Base-by-base conservation (phyloP, 1,140 invertebrate genomes). In the Hypothenemus hampei region DNA sequence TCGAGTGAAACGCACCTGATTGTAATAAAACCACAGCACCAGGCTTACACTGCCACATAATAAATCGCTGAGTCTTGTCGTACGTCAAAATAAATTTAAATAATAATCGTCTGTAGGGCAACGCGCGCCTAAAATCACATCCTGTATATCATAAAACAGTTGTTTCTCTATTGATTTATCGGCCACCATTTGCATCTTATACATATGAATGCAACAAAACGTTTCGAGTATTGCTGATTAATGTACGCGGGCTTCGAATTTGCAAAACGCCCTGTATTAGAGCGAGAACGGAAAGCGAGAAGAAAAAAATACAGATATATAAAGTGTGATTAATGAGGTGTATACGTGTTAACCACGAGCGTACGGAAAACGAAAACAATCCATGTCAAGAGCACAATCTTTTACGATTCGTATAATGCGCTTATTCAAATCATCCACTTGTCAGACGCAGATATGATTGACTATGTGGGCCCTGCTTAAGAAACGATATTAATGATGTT, bases 131-230 rank as follows among this genome's bases (percentile, higher is more conserved):
- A 36, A 44, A 53, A 44, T 53, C 50, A 53, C 50, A 53, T 53
- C 50, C 50, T 53, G 50, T 53, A 53, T 53, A 53, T 53, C 40
- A 53, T 53, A 44, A 52, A 53, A 53, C 50, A 53, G 50, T 53
- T 53, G 50, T 53, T n/a, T 53, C 18, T 8, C 20, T 44, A 53
- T 53, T 53, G 50, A 53, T 53, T 53, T 53, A 53, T 53, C 41
- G 50, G 26, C n/a, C 16, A 35, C n/a, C 29, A 53, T 53, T 53
- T 53, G 50, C 50, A 53, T 53, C 20, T 44, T 53, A 53, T 53
- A 26, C 31, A 44, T 36, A 53, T 43, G 50, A 44, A 53, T 44
- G 20, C 40, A 11, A 43, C 40, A 39, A 39, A 15, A 39, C 18
- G 18, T 18, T 10, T n/a, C n/a, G 19, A 39, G 36, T 39, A 13